Base-by-base conservation (phyloP, 2,888 invertebrate genomes). In the Chloroclystis v-ata region DNA sequence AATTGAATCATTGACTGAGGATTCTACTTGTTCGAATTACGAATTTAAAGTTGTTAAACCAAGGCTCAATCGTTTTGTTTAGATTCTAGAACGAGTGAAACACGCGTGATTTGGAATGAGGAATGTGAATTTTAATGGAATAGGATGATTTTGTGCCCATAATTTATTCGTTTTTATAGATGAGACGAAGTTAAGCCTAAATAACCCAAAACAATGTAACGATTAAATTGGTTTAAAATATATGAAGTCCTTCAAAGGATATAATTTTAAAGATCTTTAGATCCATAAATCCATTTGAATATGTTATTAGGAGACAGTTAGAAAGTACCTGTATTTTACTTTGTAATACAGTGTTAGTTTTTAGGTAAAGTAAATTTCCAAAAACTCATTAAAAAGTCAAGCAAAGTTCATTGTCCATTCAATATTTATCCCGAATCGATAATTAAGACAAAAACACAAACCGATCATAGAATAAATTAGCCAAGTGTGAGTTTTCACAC, bases 1-100 rank as follows among this genome's bases (percentile, higher is more conserved):
- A 85, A 86, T 85, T 81, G 82, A 78, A 64, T 81, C 72, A 84
- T 85, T 86, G 84, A 72, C 59, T 70, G 78, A 75, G 78, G 78
- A 73, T 74, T 72, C 60, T 67, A 67, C 20, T 35, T 24, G 35
- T 35, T 28, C 16, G 30, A 25, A 32, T 45, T 42, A 28, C 39
- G 26, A 46, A 49, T 49, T 12, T 42, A 33, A 29, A 29, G 20
- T 35, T 35, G 35, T 35, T 35, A 24, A 20, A 35, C 35, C 40
- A 25, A 41, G 40, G 30, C 24, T 32, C 40, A 32, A 41, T 25
- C 35, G 25, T 29, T 37, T 37, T 14, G 29, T 29, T 13, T 13
- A 10, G 28, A 14, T 14, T n/a, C 10, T 32, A 20, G 20, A 20
- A 20, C 9, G 25, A 10, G 26, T 13, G 14, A 16, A 16, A n/a